These are phyloP conservation scores for Prunella fulvescens DNA, from an alignment of 2,113 vertebrate species.

Conservation along the genomic window DNA sequence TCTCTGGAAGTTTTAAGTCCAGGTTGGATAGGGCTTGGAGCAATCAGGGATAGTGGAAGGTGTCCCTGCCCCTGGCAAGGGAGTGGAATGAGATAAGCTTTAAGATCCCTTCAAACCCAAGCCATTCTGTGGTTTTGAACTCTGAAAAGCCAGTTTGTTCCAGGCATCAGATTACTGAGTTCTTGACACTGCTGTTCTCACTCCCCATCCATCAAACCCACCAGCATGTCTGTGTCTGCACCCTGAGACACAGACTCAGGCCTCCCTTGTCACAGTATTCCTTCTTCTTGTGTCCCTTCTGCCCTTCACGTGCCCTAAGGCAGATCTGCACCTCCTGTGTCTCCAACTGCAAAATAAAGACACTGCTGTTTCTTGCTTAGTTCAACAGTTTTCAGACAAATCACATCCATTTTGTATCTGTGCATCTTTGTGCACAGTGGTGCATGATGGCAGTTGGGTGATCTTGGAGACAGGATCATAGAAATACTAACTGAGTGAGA, in stretches of 20 bases:
- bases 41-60: neutral
- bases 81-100: neutral
- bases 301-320: neutral
- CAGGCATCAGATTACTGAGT: neutral
- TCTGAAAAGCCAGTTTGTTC: neutral
- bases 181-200: fast-evolving
- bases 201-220: neutral
- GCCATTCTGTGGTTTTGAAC: neutral
- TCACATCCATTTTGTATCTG: neutral
- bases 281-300: neutral
- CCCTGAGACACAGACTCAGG: neutral
- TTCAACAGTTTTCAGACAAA: neutral
- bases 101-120: neutral
- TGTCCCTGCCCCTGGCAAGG: neutral
- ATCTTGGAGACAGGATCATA: neutral
- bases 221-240: neutral
- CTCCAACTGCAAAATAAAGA: neutral
- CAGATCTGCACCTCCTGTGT: neutral
- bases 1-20: neutral
- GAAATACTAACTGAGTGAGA: neutral
- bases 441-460: neutral
- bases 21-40: neutral
- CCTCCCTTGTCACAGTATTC: neutral
- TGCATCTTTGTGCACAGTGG: neutral
- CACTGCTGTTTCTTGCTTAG: neutral